These are phyloP conservation scores for Tetragnatha montana DNA, from an alignment of 2,888 invertebrate species.

Conservation along the genomic window DNA sequence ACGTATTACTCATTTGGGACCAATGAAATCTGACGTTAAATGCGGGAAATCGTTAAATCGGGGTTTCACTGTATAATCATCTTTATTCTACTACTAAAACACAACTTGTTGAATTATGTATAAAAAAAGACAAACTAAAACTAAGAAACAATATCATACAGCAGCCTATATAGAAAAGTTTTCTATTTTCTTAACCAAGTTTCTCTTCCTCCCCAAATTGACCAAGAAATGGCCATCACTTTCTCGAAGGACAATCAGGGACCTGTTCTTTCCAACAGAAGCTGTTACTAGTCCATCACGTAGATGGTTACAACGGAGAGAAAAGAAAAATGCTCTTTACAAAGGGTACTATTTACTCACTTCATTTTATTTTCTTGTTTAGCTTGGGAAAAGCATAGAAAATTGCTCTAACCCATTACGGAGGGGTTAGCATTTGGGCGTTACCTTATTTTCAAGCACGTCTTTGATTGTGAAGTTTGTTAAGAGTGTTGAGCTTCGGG, in stretches of 20 bases:
- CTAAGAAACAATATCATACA: too few relatives aligned
- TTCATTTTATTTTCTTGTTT: conserved; percentile 34
- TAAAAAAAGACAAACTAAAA: too few relatives aligned
- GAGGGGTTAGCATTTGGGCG: conserved; percentile 55
- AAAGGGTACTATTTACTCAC: conserved; percentile 45
- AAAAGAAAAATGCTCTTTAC: conserved; percentile 55
- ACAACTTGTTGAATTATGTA: too few relatives aligned
- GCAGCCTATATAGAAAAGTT: too few relatives aligned
- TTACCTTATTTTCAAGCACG: conserved; percentile 27
- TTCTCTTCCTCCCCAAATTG: not conserved
- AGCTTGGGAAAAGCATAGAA: conserved; percentile 44
- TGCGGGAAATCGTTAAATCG: too few relatives aligned
- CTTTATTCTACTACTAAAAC: too few relatives aligned
- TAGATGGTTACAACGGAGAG: conserved; percentile 47
- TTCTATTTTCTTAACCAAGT: not conserved
- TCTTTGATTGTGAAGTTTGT: not conserved
- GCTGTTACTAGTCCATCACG: conserved; percentile 27
- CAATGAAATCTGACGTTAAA: too few relatives aligned
- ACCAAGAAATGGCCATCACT: not conserved
- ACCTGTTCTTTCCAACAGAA: not conserved
- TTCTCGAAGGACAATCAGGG: conserved; percentile 36
- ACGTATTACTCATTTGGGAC: too few relatives aligned
- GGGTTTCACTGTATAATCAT: too few relatives aligned
- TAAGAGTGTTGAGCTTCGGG: not conserved
- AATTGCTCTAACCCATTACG: conserved; percentile 67